Conservation (phyloP, 2,888 invertebrate species). For the Chrysina gloriosa region DNA sequence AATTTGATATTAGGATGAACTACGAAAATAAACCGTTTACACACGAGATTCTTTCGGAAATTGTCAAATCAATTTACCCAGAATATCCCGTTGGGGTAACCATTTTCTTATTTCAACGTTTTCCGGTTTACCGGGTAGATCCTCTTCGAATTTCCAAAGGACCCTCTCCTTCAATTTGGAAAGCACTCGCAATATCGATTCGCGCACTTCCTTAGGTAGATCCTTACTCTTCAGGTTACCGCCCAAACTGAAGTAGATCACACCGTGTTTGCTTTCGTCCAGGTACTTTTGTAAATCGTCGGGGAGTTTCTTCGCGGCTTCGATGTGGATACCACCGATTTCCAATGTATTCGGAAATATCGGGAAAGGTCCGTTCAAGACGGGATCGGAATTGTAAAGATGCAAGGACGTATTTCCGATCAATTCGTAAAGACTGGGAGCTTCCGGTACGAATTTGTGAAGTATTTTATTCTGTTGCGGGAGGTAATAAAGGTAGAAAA, state of each 20-base stretch:
- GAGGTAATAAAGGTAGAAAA: constrained; percentile 51
- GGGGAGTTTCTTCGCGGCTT: constrained; percentile 51
- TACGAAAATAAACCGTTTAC: no score
- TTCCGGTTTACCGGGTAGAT: constrained; percentile 58
- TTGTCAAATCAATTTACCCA: constrained; percentile 42
- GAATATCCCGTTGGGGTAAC: constrained; percentile 63
- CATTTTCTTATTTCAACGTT: constrained; percentile 64
- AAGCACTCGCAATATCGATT: constrained; percentile 70
- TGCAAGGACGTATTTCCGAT: constrained; percentile 54
- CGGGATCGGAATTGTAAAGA: constrained; percentile 64
- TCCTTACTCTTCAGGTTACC: constrained; percentile 70
- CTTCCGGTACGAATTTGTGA: constrained; percentile 55
- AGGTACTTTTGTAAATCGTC: constrained; percentile 67
- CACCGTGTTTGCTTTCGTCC: constrained; percentile 68
- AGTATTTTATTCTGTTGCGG: constrained; percentile 52
- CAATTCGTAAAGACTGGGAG: constrained; percentile 51
- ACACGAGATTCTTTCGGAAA: neutral
- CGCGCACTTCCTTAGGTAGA: constrained; percentile 66
- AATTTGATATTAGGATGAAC: constrained; percentile 49
- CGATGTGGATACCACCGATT: constrained; percentile 69
- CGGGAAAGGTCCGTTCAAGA: constrained; percentile 66
- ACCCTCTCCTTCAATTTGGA: constrained; percentile 68
- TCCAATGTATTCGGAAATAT: constrained; percentile 69
- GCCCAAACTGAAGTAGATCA: constrained; percentile 72
- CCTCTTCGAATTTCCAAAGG: constrained; percentile 68